These are phyloP conservation scores for Rhyzopertha dominica DNA, from an alignment of 1,140 invertebrate species.

Conservation along the genomic window DNA sequence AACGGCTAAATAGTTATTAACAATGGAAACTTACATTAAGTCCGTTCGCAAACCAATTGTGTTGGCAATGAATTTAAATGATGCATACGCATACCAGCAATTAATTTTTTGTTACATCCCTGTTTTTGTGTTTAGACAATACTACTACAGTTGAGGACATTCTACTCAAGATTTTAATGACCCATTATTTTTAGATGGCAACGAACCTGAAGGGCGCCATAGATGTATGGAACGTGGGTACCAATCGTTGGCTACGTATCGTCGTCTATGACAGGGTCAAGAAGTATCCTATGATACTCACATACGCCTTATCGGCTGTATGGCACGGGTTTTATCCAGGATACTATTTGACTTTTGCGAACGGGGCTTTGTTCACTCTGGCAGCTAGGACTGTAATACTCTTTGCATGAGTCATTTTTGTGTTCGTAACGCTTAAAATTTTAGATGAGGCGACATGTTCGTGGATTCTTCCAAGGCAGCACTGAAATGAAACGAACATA, in stretches of 20 bases:
- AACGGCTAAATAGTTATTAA: too few species aligned
- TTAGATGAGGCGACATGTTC: conserved; percentile 64
- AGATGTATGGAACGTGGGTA: conserved; percentile 87
- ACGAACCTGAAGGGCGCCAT: conserved; percentile 77
- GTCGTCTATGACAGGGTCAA: conserved; percentile 79
- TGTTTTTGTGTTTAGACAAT: too few species aligned
- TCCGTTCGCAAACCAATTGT: too few species aligned
- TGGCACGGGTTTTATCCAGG: conserved; percentile 99
- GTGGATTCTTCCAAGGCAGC: conserved; percentile 70
- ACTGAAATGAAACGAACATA: conserved; percentile 63
- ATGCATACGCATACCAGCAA: too few species aligned
- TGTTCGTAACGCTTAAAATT: conserved; percentile 4
- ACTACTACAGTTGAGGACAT: too few species aligned
- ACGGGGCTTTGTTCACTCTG: conserved; percentile 80
- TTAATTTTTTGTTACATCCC: too few species aligned
- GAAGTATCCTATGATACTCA: conserved; percentile 60
- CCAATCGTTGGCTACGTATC: conserved; percentile 81
- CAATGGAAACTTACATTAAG: too few species aligned
- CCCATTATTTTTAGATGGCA: conserved; percentile 60
- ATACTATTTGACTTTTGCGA: conserved; percentile 93
- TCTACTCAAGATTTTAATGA: too few species aligned
- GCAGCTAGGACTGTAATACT: conserved; percentile 68
- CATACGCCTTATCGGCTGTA: conserved; percentile 83
- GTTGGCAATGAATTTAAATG: too few species aligned
- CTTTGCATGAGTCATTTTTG: conserved; percentile 14